Evolutionary conservation across 2,888 invertebrate species (phyloP).

Genomic region (Sepioteuthis lessoniana): DNA sequence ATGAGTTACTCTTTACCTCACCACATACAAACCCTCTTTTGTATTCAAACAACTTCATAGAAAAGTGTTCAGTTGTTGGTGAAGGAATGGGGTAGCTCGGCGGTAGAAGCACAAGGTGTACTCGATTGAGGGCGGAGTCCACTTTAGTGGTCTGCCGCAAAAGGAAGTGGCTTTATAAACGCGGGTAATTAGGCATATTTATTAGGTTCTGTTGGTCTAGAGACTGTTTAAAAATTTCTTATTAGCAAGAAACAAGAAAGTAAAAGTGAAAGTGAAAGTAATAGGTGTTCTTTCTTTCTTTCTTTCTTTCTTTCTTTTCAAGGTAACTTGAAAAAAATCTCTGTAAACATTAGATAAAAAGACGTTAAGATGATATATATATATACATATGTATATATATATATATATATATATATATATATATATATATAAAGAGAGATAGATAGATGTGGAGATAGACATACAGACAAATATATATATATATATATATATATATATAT

Average conservation of each 20-base stretch:
- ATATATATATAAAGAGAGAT: too few relatives aligned
- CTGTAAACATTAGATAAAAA: too few relatives aligned
- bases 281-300: background rate
- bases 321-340: too few relatives aligned
- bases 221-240: background rate
- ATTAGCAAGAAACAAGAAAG: background rate
- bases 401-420: too few relatives aligned
- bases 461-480: too few relatives aligned
- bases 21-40: background rate
- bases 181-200: background rate
- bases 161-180: background rate
- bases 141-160: background rate
- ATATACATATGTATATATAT: too few relatives aligned
- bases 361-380: too few relatives aligned
- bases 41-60: constrained; percentile 15
- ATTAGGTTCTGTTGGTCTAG: background rate
- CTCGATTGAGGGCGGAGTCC: background rate
- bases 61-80: background rate
- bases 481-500: too few relatives aligned
- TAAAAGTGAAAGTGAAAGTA: background rate
- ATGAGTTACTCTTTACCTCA: background rate
- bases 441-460: too few relatives aligned
- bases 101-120: constrained; percentile 1
- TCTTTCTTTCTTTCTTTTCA: background rate
- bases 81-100: background rate